A percentile compares a stretch with the other conserved stretches of the same genome.
These are phyloP conservation scores for Hyphantria cunea DNA, from an alignment of 1,140 invertebrate genomes.

Conservation along the genomic window DNA sequence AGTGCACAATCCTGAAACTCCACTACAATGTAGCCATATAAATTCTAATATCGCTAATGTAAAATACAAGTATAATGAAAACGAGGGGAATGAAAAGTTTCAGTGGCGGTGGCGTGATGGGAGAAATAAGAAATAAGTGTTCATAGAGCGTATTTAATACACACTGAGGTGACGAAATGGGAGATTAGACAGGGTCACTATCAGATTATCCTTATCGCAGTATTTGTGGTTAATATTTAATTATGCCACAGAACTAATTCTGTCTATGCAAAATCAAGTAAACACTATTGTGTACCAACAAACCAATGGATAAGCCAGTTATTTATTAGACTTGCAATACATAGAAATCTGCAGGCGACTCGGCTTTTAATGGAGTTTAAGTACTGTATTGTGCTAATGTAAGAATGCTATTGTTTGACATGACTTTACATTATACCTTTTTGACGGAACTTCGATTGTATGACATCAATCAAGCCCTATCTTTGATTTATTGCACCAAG, in stretches of 20 bases:
- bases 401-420: too few species aligned
- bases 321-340: too few species aligned
- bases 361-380: too few species aligned
- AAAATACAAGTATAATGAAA: slow-evolving; percentile 38
- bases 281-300: too few species aligned
- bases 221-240: slow-evolving; percentile 25
- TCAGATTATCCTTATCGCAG: slow-evolving; percentile 13
- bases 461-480: slow-evolving; percentile 6
- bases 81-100: slow-evolving; percentile 54
- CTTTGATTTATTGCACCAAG: slow-evolving; percentile 4
- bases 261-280: too few species aligned
- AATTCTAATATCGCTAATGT: slow-evolving; percentile 22
- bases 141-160: slow-evolving; percentile 44
- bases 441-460: neutral
- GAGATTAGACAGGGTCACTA: slow-evolving; percentile 21
- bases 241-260: neutral
- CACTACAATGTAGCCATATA: slow-evolving; percentile 6
- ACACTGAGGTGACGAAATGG: slow-evolving; percentile 6
- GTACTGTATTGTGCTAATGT: too few species aligned
- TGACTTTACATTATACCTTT: neutral
- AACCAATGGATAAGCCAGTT: too few species aligned
- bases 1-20: slow-evolving; percentile 13
- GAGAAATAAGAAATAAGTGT: slow-evolving; percentile 64
- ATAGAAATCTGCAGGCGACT: too few species aligned
- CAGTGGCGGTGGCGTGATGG: slow-evolving; percentile 42